Base-by-base conservation (phyloP, 1,140 invertebrate genomes). In the Coptotermes formosanus region DNA sequence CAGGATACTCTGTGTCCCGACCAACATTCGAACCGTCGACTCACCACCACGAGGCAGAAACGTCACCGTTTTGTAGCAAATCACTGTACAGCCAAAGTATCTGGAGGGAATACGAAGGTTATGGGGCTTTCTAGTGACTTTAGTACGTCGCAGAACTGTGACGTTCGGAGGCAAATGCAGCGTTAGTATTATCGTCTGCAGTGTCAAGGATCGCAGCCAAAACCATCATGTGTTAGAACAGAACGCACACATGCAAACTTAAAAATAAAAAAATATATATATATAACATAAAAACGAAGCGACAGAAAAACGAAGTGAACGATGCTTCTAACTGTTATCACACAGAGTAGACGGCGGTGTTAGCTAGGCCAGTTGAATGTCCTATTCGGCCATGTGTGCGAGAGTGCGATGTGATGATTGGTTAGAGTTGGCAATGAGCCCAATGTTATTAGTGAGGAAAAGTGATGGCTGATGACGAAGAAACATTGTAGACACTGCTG, bases 261-360 rank as follows among this genome's bases (percentile, higher is more conserved):
- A 75, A 75, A 75, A 75, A 75, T 30, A 75, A n/a, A n/a, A 75
- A 75, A 75, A 16, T 6, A 64, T 6, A 25, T 30, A 25, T 30
- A 75, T 75, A 30, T 75, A 75, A 75, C n/a, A 75, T 75, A 75
- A 75, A 30, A 75, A 64, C 59, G 59, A 21, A 64, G 59, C 59
- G 59, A 75, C 9, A 75, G n/a, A 75, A 75, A 75, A 30, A 75
- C 9, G 14, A 7, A 64, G 64, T 3, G 64, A 30, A 30, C 3
- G 64, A 75, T 30, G 64, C n/a, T 75, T 75, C 64, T 75, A 75
- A 75, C n/a, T 75, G 64, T 75, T 75, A 75, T 75, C 64, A 30
- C 64, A 75, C 64, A 75, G 9, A n/a, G 3, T 75, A 75, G 64
- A 75, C n/a, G 64, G 64, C 7, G 25, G 64, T 75, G 64, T 75